These are phyloP conservation scores for Euthynnus affinis DNA, from an alignment of 2,797 vertebrate genomes.

Conservation along the genomic window DNA sequence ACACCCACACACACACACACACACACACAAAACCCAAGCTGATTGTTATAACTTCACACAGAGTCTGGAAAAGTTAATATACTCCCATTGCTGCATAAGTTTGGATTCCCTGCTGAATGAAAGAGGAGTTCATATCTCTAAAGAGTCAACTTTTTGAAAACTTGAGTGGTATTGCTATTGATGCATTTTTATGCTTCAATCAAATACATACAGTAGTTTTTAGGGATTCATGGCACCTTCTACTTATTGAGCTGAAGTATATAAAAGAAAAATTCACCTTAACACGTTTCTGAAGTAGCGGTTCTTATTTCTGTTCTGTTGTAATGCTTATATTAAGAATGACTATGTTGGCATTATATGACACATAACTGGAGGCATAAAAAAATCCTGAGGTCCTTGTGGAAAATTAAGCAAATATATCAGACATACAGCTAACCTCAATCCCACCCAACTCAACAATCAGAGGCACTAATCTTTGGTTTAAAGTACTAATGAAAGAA, in stretches of 20 bases:
- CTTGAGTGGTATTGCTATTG: conserved; percentile 1
- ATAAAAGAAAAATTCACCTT: conserved; percentile 11
- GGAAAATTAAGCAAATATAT: conserved; percentile 9
- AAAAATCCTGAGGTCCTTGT: neutral
- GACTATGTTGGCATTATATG: neutral
- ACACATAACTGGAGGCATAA: neutral
- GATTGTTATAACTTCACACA: conserved; percentile 38
- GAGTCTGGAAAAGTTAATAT: conserved; percentile 42
- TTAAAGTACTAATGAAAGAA: neutral
- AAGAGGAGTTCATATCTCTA: conserved; percentile 27
- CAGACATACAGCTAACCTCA: neutral
- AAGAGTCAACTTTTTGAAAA: conserved; percentile 8
- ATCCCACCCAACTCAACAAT: neutral
- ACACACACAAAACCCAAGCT: neutral
- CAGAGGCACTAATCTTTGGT: neutral
- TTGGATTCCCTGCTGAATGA: conserved; percentile 49
- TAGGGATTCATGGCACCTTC: conserved; percentile 7
- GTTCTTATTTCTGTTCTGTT: conserved; percentile 3
- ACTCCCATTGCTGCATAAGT: conserved; percentile 41
- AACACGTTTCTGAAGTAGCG: conserved; percentile 15
- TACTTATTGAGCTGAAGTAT: conserved; percentile 14
- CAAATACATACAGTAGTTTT: conserved; percentile 33
- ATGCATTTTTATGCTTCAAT: conserved; percentile 38
- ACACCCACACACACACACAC: neutral
- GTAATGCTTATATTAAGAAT: neutral